Conservation (phyloP, 2,113 vertebrate genomes). For the Nyctibius bracteatus region DNA sequence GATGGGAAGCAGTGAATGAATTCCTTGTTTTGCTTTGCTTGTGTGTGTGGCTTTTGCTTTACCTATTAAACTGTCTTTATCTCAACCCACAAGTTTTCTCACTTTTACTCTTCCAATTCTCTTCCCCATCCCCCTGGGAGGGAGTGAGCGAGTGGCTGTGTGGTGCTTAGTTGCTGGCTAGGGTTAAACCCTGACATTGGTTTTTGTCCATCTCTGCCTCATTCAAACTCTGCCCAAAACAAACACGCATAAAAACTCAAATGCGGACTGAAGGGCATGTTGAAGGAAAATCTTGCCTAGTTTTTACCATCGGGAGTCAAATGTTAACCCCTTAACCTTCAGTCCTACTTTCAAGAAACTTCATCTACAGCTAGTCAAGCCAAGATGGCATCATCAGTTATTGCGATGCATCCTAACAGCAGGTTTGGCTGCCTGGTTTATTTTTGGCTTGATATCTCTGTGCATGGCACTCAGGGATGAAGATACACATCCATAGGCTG, state of each 20-base stretch:
- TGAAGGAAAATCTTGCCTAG: not conserved
- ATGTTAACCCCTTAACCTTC: not conserved
- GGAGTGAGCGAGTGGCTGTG: too few species aligned
- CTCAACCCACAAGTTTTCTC: too few species aligned
- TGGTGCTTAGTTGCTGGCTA: too few species aligned
- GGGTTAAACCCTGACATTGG: too few species aligned
- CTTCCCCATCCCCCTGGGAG: too few species aligned
- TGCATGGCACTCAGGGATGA: not conserved
- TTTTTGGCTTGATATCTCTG: not conserved
- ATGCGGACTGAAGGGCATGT: accelerated
- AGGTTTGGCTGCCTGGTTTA: not conserved
- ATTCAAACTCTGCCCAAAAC: not conserved
- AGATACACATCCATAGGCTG: not conserved
- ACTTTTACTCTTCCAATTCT: too few species aligned
- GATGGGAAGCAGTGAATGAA: too few species aligned
- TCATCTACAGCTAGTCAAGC: not conserved
- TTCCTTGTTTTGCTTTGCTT: too few species aligned
- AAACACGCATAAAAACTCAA: not conserved
- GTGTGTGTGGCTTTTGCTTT: too few species aligned
- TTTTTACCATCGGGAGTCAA: not conserved
- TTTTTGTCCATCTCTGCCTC: not conserved
- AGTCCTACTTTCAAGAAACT: not conserved
- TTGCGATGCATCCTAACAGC: accelerated
- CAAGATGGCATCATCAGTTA: not conserved
- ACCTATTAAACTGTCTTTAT: too few species aligned